These are phyloP conservation scores for Philopotamus ludificatus DNA, from an alignment of 1,140 invertebrate genomes.

Conservation along the genomic window DNA sequence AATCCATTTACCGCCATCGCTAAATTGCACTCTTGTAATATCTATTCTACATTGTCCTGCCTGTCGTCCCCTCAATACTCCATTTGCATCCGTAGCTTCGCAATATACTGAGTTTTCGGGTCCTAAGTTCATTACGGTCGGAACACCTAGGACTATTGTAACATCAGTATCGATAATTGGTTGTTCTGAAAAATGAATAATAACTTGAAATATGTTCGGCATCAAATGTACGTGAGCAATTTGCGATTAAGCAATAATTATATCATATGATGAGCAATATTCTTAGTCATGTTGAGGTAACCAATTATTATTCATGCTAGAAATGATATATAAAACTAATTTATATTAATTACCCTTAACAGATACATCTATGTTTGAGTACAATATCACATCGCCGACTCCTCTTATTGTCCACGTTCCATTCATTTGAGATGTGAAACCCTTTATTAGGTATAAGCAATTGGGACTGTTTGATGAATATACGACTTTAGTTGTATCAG, in stretches of 20 bases:
- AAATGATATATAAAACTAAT: not conserved
- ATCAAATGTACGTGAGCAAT: not conserved
- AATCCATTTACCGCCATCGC: conserved; percentile 24
- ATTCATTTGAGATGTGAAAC: conserved; percentile 6
- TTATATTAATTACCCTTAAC: conserved; percentile 4
- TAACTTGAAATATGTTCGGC: not conserved
- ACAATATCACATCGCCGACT: not conserved
- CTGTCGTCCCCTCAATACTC: not conserved
- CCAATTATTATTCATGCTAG: not conserved
- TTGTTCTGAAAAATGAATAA: not conserved
- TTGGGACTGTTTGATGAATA: not conserved
- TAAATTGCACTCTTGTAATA: not conserved
- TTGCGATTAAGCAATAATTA: not conserved
- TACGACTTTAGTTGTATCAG: not conserved
- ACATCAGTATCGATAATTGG: conserved; percentile 5
- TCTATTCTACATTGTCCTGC: conserved; percentile 17
- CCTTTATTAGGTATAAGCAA: not conserved
- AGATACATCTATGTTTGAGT: not conserved
- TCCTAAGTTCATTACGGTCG: conserved; percentile 18
- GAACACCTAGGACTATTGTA: not conserved
- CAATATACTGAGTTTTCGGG: conserved; percentile 30
- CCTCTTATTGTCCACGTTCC: conserved; percentile 8
- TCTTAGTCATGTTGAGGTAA: not conserved
- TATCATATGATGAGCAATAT: not conserved
- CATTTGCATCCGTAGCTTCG: conserved; percentile 13